Base-by-base conservation (phyloP, 2,797 vertebrate genomes). In the Mormyrops attenuatus region DNA sequence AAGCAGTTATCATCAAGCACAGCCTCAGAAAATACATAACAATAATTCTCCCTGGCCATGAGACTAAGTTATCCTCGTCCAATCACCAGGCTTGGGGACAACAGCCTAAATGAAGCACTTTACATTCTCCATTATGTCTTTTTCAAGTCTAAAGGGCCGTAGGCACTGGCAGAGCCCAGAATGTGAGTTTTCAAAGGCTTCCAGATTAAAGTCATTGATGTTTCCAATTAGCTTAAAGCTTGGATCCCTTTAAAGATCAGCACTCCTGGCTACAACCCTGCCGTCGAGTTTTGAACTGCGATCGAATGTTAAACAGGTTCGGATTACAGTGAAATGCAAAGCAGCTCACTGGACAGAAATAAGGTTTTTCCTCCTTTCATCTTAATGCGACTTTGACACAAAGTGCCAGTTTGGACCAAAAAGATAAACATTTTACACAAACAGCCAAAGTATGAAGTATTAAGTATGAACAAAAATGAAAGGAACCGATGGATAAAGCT, bases 101-200 rank as follows among this genome's bases (percentile, higher is more conserved):
- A 93, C 94, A 94, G 91, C 96, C 94, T 95, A 96, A 96, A 95
- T 96, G 94, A 96, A 96, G 95, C 94, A 95, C 95, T 96, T 95
- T 95, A 95, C 95, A 95, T 96, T 96, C 94, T 95, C 95, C 94
- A 95, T 96, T 95, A 95, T 96, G 95, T 95, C 95, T 95, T 95
- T 95, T 50, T 49, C 94, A 93, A 95, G 95, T 95, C 95, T 94
- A 93, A 95, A 95, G 94, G 93, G 94, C 93, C 93, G 93, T 94
- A 93, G 95, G 95, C 94, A 92, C 93, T 92, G 92, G 94, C 94
- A 93, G 93, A 93, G 94, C 94, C 93, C 92, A 89, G 93, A 93
- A 22, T 34, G 47, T 94, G 95, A 96, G 94, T 95, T 96, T 95
- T 96, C 94, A 95, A 96, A 96, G 94, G 94, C 94, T 93, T 95